These are phyloP conservation scores for Seira musarum DNA, from an alignment of 2,888 invertebrate species.

Conservation along the genomic window DNA sequence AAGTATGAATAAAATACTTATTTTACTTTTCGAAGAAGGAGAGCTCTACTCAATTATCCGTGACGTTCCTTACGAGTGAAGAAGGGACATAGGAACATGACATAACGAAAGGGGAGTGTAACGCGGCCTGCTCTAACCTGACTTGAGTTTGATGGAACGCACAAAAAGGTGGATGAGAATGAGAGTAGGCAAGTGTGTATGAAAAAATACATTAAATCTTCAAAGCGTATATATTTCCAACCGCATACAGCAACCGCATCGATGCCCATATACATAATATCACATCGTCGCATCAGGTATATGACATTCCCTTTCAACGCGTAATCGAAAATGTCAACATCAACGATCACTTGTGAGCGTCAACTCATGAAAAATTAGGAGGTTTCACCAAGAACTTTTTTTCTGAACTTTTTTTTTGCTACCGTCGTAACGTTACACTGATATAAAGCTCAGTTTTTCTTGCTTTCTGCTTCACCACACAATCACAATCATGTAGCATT, in stretches of 20 bases:
- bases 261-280: neutral
- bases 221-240: conserved; percentile 1
- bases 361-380: conserved; percentile 62
- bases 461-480: no score
- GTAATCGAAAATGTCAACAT: conserved; percentile 62
- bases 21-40: neutral
- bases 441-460: neutral
- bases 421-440: neutral
- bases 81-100: neutral
- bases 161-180: neutral
- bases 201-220: conserved; percentile 12
- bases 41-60: conserved; percentile 56
- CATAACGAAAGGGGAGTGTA: conserved; percentile 11
- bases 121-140: no score
- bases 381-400: conserved; percentile 31
- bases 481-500: neutral
- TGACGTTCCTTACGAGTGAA: conserved; percentile 39
- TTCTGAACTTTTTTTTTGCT: conserved; percentile 1
- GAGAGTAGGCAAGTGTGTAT: neutral
- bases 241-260: neutral
- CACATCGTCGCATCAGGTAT: conserved; percentile 13
- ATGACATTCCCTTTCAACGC: conserved; percentile 53
- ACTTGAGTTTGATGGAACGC: neutral
- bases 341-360: conserved; percentile 62
- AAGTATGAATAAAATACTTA: conserved; percentile 13